phyloP scores from a whole-genome alignment of 2,888 invertebrate species.

The Scaptomyza flava region DNA sequence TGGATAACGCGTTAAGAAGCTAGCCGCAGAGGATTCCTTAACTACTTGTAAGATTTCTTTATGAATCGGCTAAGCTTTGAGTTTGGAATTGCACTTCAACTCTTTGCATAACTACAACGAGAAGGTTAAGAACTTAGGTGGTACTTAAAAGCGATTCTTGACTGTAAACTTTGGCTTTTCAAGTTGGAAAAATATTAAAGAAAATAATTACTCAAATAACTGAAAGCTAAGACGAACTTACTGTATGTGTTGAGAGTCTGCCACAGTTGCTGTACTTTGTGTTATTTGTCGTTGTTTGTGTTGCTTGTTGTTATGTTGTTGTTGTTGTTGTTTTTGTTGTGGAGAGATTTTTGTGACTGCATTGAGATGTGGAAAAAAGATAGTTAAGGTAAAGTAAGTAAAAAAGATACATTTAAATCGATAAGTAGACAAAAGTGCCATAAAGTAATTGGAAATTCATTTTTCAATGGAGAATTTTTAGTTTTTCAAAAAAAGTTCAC shows the following conservation, averaged over 20 bases:
- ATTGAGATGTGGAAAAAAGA: constrained; percentile 11
- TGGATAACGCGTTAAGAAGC: constrained; percentile 15
- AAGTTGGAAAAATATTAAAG: neutral
- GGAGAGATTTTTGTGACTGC: constrained; percentile 14
- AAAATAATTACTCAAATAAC: constrained; percentile 5
- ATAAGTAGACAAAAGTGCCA: neutral
- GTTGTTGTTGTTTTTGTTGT: constrained; percentile 31
- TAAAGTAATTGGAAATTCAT: neutral
- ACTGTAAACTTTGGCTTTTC: constrained; percentile 2
- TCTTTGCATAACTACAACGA: constrained; percentile 28
- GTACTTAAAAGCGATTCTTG: constrained; percentile 1
- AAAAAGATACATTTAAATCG: neutral
- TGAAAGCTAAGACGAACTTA: constrained; percentile 21
- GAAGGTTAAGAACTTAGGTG: constrained; percentile 14
- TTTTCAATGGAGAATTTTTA: too few species aligned
- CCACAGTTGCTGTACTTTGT: constrained; percentile 20
- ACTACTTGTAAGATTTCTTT: constrained; percentile 32
- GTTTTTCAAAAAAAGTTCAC: neutral
- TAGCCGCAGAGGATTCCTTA: constrained; percentile 23
- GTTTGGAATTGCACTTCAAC: constrained; percentile 51
- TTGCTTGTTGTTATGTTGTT: constrained; percentile 17
- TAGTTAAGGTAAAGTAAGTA: constrained; percentile 1
- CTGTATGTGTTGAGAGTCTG: constrained; percentile 39
- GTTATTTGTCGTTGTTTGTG: constrained; percentile 26
- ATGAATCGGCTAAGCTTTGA: constrained; percentile 32